Evolutionary conservation across 2,113 vertebrate genomes (phyloP), one percentile per base, ranked within the genome.

Genomic region (Guaruba guarouba): DNA sequence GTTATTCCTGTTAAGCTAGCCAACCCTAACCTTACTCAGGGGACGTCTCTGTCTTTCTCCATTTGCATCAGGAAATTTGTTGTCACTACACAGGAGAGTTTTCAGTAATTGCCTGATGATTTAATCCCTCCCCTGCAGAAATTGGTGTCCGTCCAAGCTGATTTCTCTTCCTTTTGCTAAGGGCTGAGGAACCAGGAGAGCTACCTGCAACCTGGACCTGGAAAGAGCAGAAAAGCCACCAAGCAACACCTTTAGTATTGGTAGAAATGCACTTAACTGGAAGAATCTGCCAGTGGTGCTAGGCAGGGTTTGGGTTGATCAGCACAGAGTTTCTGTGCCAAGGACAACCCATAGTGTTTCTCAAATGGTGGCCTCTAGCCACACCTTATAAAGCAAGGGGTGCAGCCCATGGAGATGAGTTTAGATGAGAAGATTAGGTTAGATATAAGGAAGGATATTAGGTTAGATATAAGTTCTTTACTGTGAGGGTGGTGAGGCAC

Each of bases 291-390:
- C 37, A 9, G 18, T 13, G 48, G 12, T 54, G 29, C 23, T 48
- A 2, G 0, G 33, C 33, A n/a, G 48, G 70, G 23, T 41, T 62
- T 20, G 13, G 61, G 39, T 1, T n/a, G 43, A 6, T 61, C 59
- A 10, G 27, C 12, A 33, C 3, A 22, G 29, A 23, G 13, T 27
- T 52, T 68, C 51, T 33, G 11, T 14, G 67, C 27, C 35, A 46
- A 83, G 62, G 37, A n/a, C 9, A 24, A 37, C 5, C 41, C 59
- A 13, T 0, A 2, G 15, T 1, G 1, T n/a, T 62, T 25, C 6
- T 9, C 16, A 63, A 48, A 46, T 44, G 2, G 17, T 17, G 24
- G 6, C 9, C 8, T 54, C 35, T 68, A 51, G 33, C 3, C 29
- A 7, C n/a, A 28, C 17, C 49, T 90, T 44, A 5, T 55, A 71